Evolutionary conservation across 2,113 vertebrate species (phyloP), one percentile per base, ranked within the genome.

Genomic region (Pleuronectes platessa): DNA sequence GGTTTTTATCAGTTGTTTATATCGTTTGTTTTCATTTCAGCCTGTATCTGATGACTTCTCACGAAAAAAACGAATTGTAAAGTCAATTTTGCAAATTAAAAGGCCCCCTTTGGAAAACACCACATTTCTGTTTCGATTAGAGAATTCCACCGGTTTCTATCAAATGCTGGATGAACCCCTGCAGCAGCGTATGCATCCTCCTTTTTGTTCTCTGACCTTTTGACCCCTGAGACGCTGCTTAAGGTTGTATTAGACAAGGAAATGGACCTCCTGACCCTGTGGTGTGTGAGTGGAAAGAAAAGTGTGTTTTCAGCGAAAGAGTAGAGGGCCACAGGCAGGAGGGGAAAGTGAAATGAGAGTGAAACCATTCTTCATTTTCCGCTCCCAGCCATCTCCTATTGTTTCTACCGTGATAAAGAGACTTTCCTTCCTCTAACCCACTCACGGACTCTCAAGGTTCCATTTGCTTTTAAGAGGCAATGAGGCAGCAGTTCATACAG

Each of bases 211-310:
- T 71, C 3, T 54, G 60, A 73, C 65, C 5, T 21, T 79, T 65
- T 72, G 56, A 82, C 62, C 68, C 49, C 56, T 11, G 47, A 82
- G 53, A 79, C 45, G 67, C 53, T 53, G 78, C 87, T 83, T 74
- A 64, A 72, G 70, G 81, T 60, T 59, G 17, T 73, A 65, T 80
- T 68, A 84, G 69, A 76, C 59, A 82, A 79, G 84, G 82, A 23
- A 60, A 31, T n/a, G 47, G 63, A 71, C 74, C 65, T 13, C 35
- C 49, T 78, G 74, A 88, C 85, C 61, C 40, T 1, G 1, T 64
- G 65, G 72, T 82, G 83, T 68, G 61, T 81, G 72, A 90, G 70
- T 56, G 55, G 76, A 84, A 74, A 84, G 65, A 47, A 58, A 61
- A 68, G 67, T 74, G n/a, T 75, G 54, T 74, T 35, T 18, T 87